Evolutionary conservation across 2,888 invertebrate genomes (phyloP), one percentile per base, ranked within the genome.

Genomic region (Napeogenes sylphis): DNA sequence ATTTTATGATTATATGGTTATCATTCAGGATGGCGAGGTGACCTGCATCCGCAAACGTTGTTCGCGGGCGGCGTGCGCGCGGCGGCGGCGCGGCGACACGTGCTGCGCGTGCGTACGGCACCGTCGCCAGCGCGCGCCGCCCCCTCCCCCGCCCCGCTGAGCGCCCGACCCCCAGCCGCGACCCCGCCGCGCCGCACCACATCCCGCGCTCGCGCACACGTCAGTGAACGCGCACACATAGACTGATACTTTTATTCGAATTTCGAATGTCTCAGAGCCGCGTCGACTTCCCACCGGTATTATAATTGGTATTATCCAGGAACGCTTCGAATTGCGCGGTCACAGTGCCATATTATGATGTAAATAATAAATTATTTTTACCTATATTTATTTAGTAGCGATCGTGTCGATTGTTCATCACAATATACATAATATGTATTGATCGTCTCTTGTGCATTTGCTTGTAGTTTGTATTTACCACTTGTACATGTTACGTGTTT

Each of bases 1-100:
- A 47, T n/a, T 14, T 14, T 6, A 14, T n/a, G 47, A 3, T n/a
- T 13, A 47, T 8, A 3, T 3, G 47, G 12, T 14, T 47, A 3
- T 47, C 14, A 2, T 46, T 4, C 85, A 97, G 97, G 96, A 96
- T 79, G 95, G 96, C 59, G 93, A 93, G 75, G 93, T 95, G 64
- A 94, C 93, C 64, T 97, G 97, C 83, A 94, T 94, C 70, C 92
- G 96, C 68, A 95, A 95, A 78, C 93, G 94, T n/a, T 96, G 96
- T 83, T 93, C 94, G n/a, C 92, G 93, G 64, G 92, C 93, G 47
- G 92, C 94, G 67, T 95, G 95, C 83, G 93, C 81, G 73, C 81
- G 83, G 67, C 85, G 85, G 71, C 84, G 87, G 74, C 88, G 87
- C 72, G 85, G 85, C 66, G 93, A 93, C 82, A 92, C 92, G 70